Evolutionary conservation across 2,888 invertebrate genomes (phyloP).

Genomic region (Molorchus minor): DNA sequence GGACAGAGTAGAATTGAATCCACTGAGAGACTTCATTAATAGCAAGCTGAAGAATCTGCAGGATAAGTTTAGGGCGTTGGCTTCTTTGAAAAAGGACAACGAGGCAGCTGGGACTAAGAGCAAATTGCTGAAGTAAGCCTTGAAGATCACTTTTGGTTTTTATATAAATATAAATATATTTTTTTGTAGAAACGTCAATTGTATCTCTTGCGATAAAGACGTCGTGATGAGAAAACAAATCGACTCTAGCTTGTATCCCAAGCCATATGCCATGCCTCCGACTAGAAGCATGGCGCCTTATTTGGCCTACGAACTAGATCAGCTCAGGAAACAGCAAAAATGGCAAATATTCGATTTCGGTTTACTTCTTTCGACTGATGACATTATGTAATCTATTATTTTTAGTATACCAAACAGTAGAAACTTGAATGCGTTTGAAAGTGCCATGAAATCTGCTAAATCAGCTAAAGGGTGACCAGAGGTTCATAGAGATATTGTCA

Average conservation of each 20-base stretch:
- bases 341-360: slow-evolving; percentile 57
- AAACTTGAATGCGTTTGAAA: slow-evolving; percentile 63
- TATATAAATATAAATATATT: slow-evolving; percentile 1
- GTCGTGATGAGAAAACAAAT: slow-evolving; percentile 75
- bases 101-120: slow-evolving; percentile 79
- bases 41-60: slow-evolving; percentile 69
- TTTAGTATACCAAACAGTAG: slow-evolving; percentile 58
- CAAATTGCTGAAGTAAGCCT: slow-evolving; percentile 69
- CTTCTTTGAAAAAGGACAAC: slow-evolving; percentile 68
- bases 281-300: slow-evolving; percentile 73
- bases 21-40: slow-evolving; percentile 72
- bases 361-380: not conserved
- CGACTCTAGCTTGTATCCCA: slow-evolving; percentile 62
- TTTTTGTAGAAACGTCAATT: slow-evolving; percentile 71
- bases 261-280: slow-evolving; percentile 67
- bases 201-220: slow-evolving; percentile 80
- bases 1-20: slow-evolving; percentile 72
- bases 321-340: slow-evolving; percentile 64
- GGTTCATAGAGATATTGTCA: slow-evolving; percentile 11
- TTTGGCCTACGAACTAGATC: slow-evolving; percentile 75
- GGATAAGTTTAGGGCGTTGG: slow-evolving; percentile 70
- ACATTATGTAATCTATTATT: slow-evolving; percentile 13
- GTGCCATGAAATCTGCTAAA: slow-evolving; percentile 56
- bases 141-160: no score
- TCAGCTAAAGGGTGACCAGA: slow-evolving; percentile 46